These are phyloP conservation scores for Ceuthmochares aereus DNA, from an alignment of 2,113 vertebrate genomes.

Conservation along the genomic window DNA sequence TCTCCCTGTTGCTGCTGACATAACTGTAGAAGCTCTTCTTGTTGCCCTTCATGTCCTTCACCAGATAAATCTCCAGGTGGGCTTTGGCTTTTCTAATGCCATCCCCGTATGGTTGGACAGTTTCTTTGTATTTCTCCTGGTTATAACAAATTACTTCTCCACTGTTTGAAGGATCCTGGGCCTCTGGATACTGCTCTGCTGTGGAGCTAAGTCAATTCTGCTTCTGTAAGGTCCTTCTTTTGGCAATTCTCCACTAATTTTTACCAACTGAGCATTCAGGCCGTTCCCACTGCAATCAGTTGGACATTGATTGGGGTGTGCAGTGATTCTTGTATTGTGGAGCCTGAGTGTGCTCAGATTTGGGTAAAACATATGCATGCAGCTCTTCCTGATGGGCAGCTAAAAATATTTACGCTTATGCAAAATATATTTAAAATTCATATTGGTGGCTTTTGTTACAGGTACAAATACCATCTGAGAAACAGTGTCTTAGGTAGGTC, in stretches of 20 bases:
- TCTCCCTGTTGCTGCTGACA: no score
- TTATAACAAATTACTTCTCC: neutral
- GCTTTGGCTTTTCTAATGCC: neutral
- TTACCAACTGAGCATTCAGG: neutral
- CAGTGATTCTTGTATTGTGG: neutral
- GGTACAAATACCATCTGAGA: neutral
- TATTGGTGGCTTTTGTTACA: neutral
- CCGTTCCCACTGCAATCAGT: neutral
- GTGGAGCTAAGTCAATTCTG: neutral
- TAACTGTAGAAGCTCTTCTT: no score
- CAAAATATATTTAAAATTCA: neutral
- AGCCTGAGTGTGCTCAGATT: neutral
- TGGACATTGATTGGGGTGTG: neutral
- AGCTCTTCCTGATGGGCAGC: neutral
- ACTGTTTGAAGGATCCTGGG: neutral
- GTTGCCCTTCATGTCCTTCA: no score
- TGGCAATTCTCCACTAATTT: neutral
- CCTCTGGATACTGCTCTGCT: neutral
- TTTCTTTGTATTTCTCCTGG: neutral
- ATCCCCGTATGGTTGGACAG: neutral
- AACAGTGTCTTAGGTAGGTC: neutral
- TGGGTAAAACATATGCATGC: neutral
- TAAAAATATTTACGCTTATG: neutral
- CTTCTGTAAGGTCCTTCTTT: neutral
- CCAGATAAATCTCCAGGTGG: neutral